Conservation (phyloP, 92 coral and sea anemone genomes). For the Palythoa heliodiscus region DNA sequence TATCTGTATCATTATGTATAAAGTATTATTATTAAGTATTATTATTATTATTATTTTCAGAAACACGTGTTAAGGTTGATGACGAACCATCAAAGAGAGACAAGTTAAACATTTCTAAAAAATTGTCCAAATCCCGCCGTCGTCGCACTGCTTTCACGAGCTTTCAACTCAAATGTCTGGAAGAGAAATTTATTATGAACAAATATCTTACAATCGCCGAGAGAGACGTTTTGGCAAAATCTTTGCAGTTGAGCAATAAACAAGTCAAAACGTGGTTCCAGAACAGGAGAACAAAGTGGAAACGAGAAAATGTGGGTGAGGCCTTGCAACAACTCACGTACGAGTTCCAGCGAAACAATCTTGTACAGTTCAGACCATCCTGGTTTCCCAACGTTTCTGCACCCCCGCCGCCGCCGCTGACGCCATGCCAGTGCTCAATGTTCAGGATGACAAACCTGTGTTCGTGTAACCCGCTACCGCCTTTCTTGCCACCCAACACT, state of each 20-base stretch:
- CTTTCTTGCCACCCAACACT: conserved; percentile 25
- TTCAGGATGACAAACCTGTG: conserved; percentile 35
- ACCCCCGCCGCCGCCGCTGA: conserved; percentile 66
- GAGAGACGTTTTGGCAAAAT: conserved; percentile 93
- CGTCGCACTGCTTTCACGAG: conserved; percentile 97
- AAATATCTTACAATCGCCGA: conserved; percentile 97
- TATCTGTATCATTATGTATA: not conserved
- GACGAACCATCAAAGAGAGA: conserved; percentile 28
- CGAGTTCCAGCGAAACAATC: conserved; percentile 79
- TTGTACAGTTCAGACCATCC: conserved; percentile 77
- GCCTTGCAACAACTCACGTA: conserved; percentile 86
- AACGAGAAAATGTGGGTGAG: conserved; percentile 95
- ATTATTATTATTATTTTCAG: conserved; percentile 9
- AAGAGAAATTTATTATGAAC: conserved; percentile 96
- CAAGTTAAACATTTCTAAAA: conserved; percentile 38
- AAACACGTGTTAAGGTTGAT: conserved; percentile 5
- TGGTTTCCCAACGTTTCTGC: conserved; percentile 61
- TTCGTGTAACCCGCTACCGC: conserved; percentile 24
- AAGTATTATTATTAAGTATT: not conserved
- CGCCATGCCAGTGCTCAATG: conserved; percentile 57
- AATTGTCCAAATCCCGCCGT: conserved; percentile 73
- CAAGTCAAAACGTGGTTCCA: conserved; percentile 99
- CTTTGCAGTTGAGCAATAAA: conserved; percentile 90
- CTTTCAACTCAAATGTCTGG: conserved; percentile 92
- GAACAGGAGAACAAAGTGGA: conserved; percentile 98